Percentiles rank a stretch among this genome's conserved stretches.
Evolutionary conservation across 2,888 invertebrate species (phyloP).

Genomic region (Mimumesa dahlbomi): DNA sequence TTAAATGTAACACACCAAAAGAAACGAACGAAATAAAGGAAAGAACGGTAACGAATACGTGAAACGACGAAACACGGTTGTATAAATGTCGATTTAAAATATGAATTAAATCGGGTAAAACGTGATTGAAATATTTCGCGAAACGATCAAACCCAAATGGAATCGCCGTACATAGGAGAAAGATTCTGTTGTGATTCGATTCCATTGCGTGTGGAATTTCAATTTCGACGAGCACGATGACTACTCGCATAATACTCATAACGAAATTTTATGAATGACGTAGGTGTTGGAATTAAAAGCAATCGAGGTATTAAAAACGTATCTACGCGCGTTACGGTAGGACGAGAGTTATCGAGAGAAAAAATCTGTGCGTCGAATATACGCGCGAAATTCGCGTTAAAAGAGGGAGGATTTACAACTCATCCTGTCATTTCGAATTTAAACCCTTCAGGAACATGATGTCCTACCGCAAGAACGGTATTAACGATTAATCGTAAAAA

Average conservation of each 20-base stretch:
- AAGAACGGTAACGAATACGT: too few species aligned
- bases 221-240: background rate
- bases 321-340: too few species aligned
- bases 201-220: slow-evolving; percentile 22
- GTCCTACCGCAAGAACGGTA: background rate
- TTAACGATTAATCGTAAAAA: slow-evolving; percentile 37
- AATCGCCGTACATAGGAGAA: too few species aligned
- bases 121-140: slow-evolving; percentile 23
- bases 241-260: background rate
- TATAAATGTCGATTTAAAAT: background rate
- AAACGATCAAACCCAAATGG: slow-evolving; percentile 9
- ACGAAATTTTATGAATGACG: slow-evolving; percentile 3
- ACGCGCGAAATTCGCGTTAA: too few species aligned
- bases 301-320: background rate
- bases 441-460: background rate
- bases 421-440: background rate
- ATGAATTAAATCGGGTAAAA: slow-evolving; percentile 3
- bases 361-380: too few species aligned
- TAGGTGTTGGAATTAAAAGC: background rate
- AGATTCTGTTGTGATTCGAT: too few species aligned
- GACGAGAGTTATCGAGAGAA: too few species aligned
- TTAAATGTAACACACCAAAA: too few species aligned
- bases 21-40: background rate
- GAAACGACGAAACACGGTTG: background rate
- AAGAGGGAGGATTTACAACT: background rate